Conservation (phyloP, 2,113 vertebrate species). For the Plotosus lineatus region DNA sequence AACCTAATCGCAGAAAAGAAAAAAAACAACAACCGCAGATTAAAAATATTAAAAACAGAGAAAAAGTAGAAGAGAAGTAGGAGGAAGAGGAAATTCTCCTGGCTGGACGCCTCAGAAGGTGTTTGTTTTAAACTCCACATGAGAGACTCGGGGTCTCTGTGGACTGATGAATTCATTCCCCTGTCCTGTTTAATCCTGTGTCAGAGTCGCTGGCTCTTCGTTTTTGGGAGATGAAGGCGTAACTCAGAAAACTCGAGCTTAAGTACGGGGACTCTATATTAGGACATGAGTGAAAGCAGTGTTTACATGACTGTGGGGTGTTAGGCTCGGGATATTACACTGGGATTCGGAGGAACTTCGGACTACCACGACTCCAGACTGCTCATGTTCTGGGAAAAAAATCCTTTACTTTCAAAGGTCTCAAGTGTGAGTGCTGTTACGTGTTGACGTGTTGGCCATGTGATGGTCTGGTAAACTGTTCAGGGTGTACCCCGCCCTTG, state of each 20-base stretch:
- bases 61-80: neutral
- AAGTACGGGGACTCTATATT: conserved; percentile 13
- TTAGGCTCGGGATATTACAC: conserved; percentile 1
- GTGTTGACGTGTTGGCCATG: no score
- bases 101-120: neutral
- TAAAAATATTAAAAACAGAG: no score
- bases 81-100: neutral
- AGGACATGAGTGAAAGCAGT: conserved; percentile 18
- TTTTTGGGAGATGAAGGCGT: neutral
- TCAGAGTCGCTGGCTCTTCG: neutral
- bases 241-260: neutral
- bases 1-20: neutral
- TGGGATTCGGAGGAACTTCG: neutral
- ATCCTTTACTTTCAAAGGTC: no score
- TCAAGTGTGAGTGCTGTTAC: neutral
- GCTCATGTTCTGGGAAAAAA: neutral
- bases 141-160: neutral
- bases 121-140: neutral
- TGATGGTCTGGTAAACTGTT: no score
- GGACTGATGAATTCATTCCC: neutral
- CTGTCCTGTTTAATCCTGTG: neutral
- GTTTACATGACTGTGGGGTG: neutral
- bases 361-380: neutral
- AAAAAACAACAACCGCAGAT: no score
- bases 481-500: no score